Conservation (phyloP, 2,797 vertebrate species). For the Syngnathus acus region DNA sequence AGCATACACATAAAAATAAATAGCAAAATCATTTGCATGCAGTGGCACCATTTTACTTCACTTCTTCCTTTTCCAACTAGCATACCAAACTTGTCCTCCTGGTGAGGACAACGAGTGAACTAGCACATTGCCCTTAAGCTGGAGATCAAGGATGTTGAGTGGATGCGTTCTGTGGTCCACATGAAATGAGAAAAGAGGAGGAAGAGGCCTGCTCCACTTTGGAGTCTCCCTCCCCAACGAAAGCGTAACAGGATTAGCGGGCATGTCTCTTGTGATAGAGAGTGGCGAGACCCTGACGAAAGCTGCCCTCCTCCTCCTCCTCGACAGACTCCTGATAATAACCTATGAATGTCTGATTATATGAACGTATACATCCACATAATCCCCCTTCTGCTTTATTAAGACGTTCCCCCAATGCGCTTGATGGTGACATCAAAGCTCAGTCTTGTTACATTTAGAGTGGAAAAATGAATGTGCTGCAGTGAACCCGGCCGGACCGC, state of each 20-base stretch:
- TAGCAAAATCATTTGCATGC: background rate
- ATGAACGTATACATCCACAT: conserved; percentile 52
- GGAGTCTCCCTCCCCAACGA: conserved; percentile 35
- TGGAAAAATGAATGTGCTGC: conserved; percentile 35
- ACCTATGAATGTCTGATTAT: conserved; percentile 51
- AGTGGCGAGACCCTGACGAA: conserved; percentile 47
- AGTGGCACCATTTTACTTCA: background rate
- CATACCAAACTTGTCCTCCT: background rate
- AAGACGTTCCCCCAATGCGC: conserved; percentile 40
- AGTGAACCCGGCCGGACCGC: background rate
- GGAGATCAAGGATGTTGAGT: background rate
- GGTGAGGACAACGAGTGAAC: background rate
- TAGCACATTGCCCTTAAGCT: background rate
- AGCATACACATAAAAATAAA: background rate
- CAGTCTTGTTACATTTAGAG: conserved; percentile 56
- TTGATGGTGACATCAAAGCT: conserved; percentile 72
- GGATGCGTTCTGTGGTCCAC: conserved; percentile 8
- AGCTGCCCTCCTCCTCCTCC: conserved; percentile 34
- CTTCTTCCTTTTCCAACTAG: too few relatives aligned
- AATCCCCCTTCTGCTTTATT: conserved; percentile 60
- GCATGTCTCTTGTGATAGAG: conserved; percentile 54
- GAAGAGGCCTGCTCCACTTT: conserved; percentile 32
- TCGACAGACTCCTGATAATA: conserved; percentile 45
- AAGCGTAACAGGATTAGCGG: conserved; percentile 63
- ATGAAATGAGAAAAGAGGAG: conserved; percentile 21